These are phyloP conservation scores for Cataglyphis livida DNA, from an alignment of 2,888 invertebrate species.

Conservation along the genomic window DNA sequence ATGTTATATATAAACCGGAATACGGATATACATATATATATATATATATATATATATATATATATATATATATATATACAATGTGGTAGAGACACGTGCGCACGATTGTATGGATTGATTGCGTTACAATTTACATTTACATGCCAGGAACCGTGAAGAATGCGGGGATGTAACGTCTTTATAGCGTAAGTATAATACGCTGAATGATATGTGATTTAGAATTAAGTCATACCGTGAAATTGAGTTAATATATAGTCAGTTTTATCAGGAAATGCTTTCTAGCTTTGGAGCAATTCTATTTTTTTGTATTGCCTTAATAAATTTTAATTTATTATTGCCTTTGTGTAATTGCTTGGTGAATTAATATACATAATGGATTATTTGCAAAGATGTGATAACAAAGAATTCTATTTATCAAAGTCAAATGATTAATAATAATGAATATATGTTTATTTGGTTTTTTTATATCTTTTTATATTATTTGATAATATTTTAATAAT, in stretches of 20 bases:
- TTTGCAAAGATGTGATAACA: neutral
- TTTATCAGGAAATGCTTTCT: neutral
- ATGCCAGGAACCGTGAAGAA: slow-evolving; percentile 68
- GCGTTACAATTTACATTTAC: slow-evolving; percentile 68
- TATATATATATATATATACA: slow-evolving; percentile 55
- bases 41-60: slow-evolving; percentile 55
- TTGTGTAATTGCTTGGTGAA: too few relatives aligned
- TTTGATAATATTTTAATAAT: too few relatives aligned
- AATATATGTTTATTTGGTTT: too few relatives aligned
- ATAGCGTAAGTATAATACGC: slow-evolving; percentile 31
- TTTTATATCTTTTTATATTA: too few relatives aligned
- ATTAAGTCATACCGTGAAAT: neutral
- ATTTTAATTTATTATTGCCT: neutral
- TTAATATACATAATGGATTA: neutral
- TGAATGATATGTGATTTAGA: neutral
- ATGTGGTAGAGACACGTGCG: slow-evolving; percentile 68
- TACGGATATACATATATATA: slow-evolving; percentile 65
- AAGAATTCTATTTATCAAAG: neutral
- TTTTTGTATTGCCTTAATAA: neutral
- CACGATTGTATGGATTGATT: slow-evolving; percentile 46
- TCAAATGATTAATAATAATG: neutral
- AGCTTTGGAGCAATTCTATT: neutral
- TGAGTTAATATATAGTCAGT: neutral
- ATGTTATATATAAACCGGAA: slow-evolving; percentile 63
- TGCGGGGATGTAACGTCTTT: slow-evolving; percentile 68